These are phyloP conservation scores for Cyclargus thomasi DNA, from an alignment of 1,140 invertebrate species.

Conservation along the genomic window DNA sequence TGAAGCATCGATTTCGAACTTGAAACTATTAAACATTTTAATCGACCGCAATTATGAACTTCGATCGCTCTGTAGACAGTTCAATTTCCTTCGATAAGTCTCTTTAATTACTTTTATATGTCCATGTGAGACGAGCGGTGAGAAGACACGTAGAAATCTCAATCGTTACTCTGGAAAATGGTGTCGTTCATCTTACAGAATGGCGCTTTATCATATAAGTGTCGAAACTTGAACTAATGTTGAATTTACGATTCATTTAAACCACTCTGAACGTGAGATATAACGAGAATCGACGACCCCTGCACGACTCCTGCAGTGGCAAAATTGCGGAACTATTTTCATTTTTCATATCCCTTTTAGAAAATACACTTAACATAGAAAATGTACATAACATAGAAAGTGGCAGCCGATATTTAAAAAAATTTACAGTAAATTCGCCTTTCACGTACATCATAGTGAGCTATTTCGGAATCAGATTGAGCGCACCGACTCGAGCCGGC, in stretches of 20 bases:
- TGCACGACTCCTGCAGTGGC: background rate
- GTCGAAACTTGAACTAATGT: constrained; percentile 10
- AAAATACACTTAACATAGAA: no score
- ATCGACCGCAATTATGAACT: background rate
- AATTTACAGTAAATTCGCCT: background rate
- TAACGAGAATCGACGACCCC: background rate
- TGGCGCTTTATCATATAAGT: constrained; percentile 6
- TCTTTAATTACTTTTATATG: background rate
- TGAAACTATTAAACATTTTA: background rate
- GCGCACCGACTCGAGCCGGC: constrained; percentile 13
- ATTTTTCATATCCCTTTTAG: background rate
- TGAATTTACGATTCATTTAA: constrained; percentile 5
- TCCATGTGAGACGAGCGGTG: background rate
- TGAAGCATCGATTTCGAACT: background rate
- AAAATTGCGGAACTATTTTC: background rate
- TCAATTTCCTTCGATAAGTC: background rate
- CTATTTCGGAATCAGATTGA: constrained; percentile 1
- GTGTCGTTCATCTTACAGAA: background rate
- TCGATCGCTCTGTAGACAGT: background rate
- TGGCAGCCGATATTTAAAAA: no score
- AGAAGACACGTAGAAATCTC: background rate
- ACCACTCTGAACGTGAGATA: background rate
- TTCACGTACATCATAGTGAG: background rate
- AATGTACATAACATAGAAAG: no score
- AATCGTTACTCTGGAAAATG: background rate